Percentiles rank a stretch among this genome's conserved stretches.
Conservation (phyloP, 2,888 invertebrate genomes). For the Macrosoma leucophasiata region DNA sequence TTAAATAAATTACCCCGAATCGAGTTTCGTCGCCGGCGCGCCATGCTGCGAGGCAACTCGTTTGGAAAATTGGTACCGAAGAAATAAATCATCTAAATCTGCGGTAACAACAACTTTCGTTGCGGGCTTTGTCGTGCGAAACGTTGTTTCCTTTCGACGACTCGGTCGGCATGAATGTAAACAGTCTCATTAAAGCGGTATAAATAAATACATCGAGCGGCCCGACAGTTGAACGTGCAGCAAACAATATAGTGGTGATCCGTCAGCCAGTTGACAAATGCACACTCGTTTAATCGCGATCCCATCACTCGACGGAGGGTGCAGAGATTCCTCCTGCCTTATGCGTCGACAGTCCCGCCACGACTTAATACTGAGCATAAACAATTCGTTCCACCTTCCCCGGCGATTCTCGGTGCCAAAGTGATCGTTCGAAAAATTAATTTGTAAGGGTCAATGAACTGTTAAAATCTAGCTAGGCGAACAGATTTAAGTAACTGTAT, state of each 20-base stretch:
- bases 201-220: constrained; percentile 14
- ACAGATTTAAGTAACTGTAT: too few relatives aligned
- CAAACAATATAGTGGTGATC: constrained; percentile 29
- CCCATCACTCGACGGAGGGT: constrained; percentile 39
- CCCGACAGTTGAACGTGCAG: constrained; percentile 9
- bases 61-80: constrained; percentile 45
- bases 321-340: constrained; percentile 42
- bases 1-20: constrained; percentile 66
- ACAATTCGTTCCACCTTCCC: constrained; percentile 62
- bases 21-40: constrained; percentile 44
- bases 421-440: constrained; percentile 53
- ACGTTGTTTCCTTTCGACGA: constrained; percentile 16
- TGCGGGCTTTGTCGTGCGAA: constrained; percentile 9
- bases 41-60: constrained; percentile 39
- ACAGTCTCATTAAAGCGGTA: constrained; percentile 21
- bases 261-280: constrained; percentile 47
- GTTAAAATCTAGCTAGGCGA: too few relatives aligned
- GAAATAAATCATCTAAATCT: constrained; percentile 25
- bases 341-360: constrained; percentile 51
- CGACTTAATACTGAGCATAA: constrained; percentile 59
- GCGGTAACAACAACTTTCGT: constrained; percentile 11
- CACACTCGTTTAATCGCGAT: constrained; percentile 54
- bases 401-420: constrained; percentile 50
- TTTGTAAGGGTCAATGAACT: constrained; percentile 48
- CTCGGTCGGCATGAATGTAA: constrained; percentile 12